Conservation (phyloP, 2,888 invertebrate species). For the Ligdia adustata region DNA sequence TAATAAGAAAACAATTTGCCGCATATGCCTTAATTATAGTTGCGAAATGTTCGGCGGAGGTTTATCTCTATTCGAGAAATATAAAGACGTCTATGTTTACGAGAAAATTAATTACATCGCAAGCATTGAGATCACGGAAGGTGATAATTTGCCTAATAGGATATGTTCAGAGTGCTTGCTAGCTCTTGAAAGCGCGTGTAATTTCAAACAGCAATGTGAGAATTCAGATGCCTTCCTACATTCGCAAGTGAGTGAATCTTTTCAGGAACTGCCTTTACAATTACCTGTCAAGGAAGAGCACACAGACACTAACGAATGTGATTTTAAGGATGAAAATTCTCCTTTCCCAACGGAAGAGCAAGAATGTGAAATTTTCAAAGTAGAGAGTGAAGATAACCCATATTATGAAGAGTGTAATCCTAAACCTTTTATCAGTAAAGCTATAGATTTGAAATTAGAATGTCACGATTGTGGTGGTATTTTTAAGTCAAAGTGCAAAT, state of each 20-base stretch:
- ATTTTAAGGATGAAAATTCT: conserved; percentile 7
- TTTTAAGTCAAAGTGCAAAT: conserved; percentile 57
- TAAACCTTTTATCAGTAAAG: conserved; percentile 31
- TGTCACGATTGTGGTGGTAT: conserved; percentile 55
- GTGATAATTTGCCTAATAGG: conserved; percentile 62
- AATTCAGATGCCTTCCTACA: conserved; percentile 52
- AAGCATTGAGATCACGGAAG: conserved; percentile 54
- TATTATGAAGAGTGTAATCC: not conserved
- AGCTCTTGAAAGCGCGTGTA: conserved; percentile 59
- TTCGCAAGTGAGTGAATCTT: conserved; percentile 7
- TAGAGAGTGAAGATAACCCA: not conserved
- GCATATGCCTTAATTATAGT: conserved; percentile 56
- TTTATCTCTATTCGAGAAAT: conserved; percentile 59
- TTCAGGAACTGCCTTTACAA: conserved; percentile 12
- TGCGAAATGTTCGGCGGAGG: conserved; percentile 40
- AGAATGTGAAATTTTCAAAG: not conserved
- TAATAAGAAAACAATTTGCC: conserved; percentile 50
- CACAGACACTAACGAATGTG: conserved; percentile 6
- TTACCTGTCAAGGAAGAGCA: conserved; percentile 25
- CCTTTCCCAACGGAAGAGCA: not conserved
- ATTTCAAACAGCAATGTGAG: conserved; percentile 66
- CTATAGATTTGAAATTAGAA: conserved; percentile 49
- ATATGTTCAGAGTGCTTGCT: conserved; percentile 64
- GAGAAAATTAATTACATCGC: conserved; percentile 61
- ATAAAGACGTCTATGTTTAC: conserved; percentile 52